Evolutionary conservation across 2,113 vertebrate genomes (phyloP), one percentile per base, ranked within the genome.

Genomic region (Lepus europaeus): DNA sequence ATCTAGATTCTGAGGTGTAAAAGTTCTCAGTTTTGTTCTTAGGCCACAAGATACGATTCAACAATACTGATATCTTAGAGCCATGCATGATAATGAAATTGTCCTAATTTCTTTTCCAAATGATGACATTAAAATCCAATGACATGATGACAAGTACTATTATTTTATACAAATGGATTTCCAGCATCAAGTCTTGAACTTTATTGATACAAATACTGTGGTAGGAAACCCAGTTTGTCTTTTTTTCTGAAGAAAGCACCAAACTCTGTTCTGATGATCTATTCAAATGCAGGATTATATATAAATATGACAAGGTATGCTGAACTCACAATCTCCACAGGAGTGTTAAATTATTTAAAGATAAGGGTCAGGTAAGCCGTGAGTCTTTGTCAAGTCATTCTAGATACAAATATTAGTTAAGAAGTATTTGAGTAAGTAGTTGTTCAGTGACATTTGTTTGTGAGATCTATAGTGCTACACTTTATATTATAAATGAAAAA

Each of bases 301-400:
- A 53, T 11, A 49, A 27, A 23, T 63, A 27, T 31, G 11, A n/a
- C 64, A 93, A 73, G 19, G 7, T 33, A 80, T 45, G 19, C 66
- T 66, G 39, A 70, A 39, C 14, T 31, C 90, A 76, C 56, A 27
- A 29, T 45, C 79, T 91, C 64, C 4, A 17, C 2, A 23, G 10
- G 22, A 59, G 2, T 25, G 6, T 29, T 79, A 68, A 73, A 56
- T 86, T 88, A 92, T 90, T 91, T 91, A 78, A 89, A 79, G 74
- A 13, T 12, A 5, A 81, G 36, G 22, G 25, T 39, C 33, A 68
- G 53, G n/a, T 39, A 73, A 89, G 27, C 4, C 20, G 39, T 79
- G 33, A 56, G 16, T 68, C 22, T 56, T 86, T 87, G 64, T 68
- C 73, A 85, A 77, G 20, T 49, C 56, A 79, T 83, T 87, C 8